Evolutionary conservation across 1,140 invertebrate genomes (phyloP).

Genomic region (Euura lappo): DNA sequence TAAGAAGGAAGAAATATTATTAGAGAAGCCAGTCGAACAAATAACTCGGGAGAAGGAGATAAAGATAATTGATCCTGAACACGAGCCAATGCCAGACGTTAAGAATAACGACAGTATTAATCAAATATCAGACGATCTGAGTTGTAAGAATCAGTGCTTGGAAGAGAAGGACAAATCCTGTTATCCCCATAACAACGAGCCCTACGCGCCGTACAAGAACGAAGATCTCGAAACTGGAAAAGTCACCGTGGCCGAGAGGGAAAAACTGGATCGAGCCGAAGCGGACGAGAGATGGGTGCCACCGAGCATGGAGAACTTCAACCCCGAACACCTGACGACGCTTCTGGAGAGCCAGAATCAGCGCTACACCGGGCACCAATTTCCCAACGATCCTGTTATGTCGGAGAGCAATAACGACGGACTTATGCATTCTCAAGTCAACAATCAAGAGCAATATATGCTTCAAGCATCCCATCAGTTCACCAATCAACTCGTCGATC

Average conservation of each 20-base stretch:
- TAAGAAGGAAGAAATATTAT: constrained; percentile 33
- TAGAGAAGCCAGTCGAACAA: constrained; percentile 28
- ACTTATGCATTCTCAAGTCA: constrained; percentile 47
- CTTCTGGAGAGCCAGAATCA: constrained; percentile 56
- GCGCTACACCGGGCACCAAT: constrained; percentile 48
- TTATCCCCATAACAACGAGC: constrained; percentile 44
- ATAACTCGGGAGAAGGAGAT: constrained; percentile 29
- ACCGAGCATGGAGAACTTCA: constrained; percentile 61
- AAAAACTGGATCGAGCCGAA: constrained; percentile 61
- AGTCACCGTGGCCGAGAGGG: constrained; percentile 51
- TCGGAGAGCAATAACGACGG: constrained; percentile 41
- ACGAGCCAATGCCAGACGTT: constrained; percentile 7
- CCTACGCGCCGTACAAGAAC: constrained; percentile 41
- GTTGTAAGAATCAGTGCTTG: constrained; percentile 28
- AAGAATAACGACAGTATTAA: constrained; percentile 16
- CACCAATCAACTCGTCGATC: constrained; percentile 38
- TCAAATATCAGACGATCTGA: constrained; percentile 21
- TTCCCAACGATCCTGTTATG: constrained; percentile 47
- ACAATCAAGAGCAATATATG: constrained; percentile 53
- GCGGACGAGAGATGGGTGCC: constrained; percentile 72
- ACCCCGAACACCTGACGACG: constrained; percentile 53
- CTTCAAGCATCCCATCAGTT: constrained; percentile 41
- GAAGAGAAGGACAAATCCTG: constrained; percentile 51
- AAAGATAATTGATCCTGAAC: constrained; percentile 26
- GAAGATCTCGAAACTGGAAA: constrained; percentile 47